Base-by-base conservation (phyloP, 2,797 vertebrate genomes). In the Nyctalus aviator region DNA sequence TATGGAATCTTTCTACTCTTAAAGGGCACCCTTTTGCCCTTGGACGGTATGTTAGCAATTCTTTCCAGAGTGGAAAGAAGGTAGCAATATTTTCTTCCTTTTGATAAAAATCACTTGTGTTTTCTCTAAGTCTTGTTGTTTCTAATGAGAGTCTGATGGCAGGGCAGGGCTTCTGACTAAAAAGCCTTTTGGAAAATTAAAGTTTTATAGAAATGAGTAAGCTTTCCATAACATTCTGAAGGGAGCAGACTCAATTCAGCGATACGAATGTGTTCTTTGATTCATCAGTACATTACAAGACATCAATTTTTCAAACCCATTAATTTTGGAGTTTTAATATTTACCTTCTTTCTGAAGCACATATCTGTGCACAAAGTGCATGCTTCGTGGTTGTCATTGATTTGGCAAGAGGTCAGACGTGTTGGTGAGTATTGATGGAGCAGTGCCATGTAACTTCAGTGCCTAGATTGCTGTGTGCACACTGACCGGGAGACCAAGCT, bases 131-230 rank as follows among this genome's bases (percentile, higher is more conserved):
- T 84, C 46, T 83, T 57, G 8, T 15, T 64, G 62, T 66, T 64
- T 79, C 66, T 88, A 64, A 87, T 10, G 64, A 62, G 71, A 73
- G 21, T 81, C 48, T 76, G 44, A 10, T n/a, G 72, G 18, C n/a
- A 64, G 13, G 57, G 8, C 8, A 68, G 69, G 59, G 27, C 84
- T 81, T 94, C 48, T 81, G 41, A 93, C 48, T 88, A 81, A 93
- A 37, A 23, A 23, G 17, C 3, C 68, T 93, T 86, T 89, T 90
- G 88, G 78, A 55, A 96, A 96, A 86, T 57, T 46, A 79, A 62
- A 20, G 1, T 76, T 76, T 77, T 13, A 13, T 83, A 84, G 90
- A 84, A 90, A 64, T 83, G 83, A 66, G 30, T 0, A 44, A 66
- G 30, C 17, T 88, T 93, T 76, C 93, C 48, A 62, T 64, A 32